phyloP scores from a whole-genome alignment of 2,888 invertebrate genomes.

The Punctoribates punctum region DNA sequence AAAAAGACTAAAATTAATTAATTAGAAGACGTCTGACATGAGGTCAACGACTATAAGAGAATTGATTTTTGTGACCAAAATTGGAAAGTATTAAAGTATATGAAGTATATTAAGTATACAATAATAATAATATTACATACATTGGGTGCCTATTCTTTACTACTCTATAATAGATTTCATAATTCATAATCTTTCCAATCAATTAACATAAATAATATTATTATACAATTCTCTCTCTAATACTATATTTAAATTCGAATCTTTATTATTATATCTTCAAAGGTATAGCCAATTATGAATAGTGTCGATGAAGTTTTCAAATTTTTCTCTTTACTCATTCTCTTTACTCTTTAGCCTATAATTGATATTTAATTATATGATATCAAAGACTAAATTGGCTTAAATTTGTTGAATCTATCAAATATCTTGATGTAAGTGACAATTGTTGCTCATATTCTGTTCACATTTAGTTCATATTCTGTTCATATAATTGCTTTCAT shows the following conservation, averaged over 20 bases:
- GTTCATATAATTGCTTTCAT: neutral
- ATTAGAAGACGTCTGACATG: slow-evolving; percentile 3
- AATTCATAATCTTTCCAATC: slow-evolving; percentile 9
- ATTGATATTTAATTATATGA: neutral
- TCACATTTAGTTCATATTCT: neutral
- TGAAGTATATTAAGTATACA: neutral
- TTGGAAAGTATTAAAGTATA: neutral
- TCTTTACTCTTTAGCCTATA: slow-evolving; percentile 3
- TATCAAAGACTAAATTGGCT: neutral
- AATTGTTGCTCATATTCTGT: slow-evolving; percentile 21
- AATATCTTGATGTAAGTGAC: slow-evolving; percentile 11
- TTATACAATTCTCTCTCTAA: neutral
- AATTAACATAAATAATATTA: slow-evolving; percentile 10
- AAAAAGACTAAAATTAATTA: slow-evolving; percentile 11
- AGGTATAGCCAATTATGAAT: slow-evolving; percentile 21
- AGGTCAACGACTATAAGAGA: slow-evolving; percentile 7
- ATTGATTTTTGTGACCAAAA: slow-evolving; percentile 9
- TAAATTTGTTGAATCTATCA: neutral
- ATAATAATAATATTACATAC: too few relatives aligned
- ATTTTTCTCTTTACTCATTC: neutral
- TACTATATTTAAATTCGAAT: neutral
- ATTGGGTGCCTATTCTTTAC: slow-evolving; percentile 28
- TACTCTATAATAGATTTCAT: neutral
- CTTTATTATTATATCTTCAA: neutral
- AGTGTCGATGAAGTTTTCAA: neutral